Evolutionary conservation across 2,888 invertebrate genomes (phyloP).

Genomic region (Phortica okadai): DNA sequence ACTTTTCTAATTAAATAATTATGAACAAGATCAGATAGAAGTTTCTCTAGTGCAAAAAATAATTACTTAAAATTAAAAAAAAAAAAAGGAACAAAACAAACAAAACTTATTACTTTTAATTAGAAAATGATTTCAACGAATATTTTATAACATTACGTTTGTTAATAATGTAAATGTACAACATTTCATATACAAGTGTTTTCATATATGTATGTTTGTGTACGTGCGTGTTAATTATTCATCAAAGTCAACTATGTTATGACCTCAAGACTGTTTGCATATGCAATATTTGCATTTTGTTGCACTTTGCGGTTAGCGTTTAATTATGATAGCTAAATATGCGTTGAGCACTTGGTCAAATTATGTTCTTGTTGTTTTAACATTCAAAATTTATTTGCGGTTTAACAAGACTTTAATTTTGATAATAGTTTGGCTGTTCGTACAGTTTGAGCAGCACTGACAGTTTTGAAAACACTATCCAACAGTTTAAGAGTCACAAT

Average conservation of each 20-base stretch:
- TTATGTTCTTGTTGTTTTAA: too few relatives aligned
- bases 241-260: not conserved
- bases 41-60: constrained; percentile 17
- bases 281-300: constrained; percentile 43
- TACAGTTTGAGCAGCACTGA: too few relatives aligned
- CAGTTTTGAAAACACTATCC: not conserved
- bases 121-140: too few relatives aligned
- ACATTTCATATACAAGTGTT: too few relatives aligned
- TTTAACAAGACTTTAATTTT: too few relatives aligned
- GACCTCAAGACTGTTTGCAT: constrained; percentile 27
- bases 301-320: constrained; percentile 23
- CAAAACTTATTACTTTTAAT: constrained; percentile 55
- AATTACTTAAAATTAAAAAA: constrained; percentile 36
- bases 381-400: too few relatives aligned
- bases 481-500: not conserved
- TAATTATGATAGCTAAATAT: constrained; percentile 57
- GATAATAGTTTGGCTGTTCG: too few relatives aligned
- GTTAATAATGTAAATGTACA: too few relatives aligned
- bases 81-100: constrained; percentile 31
- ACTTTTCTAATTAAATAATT: constrained; percentile 68
- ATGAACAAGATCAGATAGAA: constrained; percentile 58
- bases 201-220: constrained; percentile 29
- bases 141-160: too few relatives aligned
- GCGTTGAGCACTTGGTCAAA: not conserved
- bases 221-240: constrained; percentile 35